Percentiles rank a stretch among this genome's conserved stretches.
phyloP scores from a whole-genome alignment of 2,888 invertebrate species.

The Entomobrya proxima region DNA sequence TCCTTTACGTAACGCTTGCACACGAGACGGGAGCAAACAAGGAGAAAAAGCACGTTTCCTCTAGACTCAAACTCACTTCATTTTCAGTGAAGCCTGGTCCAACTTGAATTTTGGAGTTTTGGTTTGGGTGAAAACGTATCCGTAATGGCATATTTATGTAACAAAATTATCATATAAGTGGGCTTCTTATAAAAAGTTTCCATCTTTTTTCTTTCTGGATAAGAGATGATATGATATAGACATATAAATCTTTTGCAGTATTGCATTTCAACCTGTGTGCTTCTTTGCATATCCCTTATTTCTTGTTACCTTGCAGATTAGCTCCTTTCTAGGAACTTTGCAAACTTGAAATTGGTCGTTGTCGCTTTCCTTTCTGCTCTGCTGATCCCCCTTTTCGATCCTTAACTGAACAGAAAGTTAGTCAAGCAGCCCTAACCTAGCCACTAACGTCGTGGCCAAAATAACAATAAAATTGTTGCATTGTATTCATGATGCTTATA shows the following conservation, averaged over 20 bases:
- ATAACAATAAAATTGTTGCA: background rate
- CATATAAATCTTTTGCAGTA: no score
- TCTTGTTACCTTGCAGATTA: no score
- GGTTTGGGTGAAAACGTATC: background rate
- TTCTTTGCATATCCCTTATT: no score
- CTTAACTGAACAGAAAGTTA: background rate
- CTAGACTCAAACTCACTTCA: background rate
- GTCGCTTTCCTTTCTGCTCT: background rate
- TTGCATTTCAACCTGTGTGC: no score
- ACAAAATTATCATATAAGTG: no score
- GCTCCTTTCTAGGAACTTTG: no score
- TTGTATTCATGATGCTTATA: background rate
- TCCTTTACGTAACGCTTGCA: slow-evolving; percentile 24
- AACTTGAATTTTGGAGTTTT: no score
- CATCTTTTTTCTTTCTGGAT: no score
- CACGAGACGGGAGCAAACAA: background rate
- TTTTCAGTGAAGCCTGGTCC: background rate
- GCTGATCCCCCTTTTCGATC: background rate
- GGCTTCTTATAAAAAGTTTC: no score
- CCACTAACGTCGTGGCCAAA: background rate
- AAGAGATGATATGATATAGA: no score
- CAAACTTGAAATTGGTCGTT: slow-evolving; percentile 2
- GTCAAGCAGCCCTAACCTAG: slow-evolving; percentile 2
- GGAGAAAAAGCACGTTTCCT: slow-evolving; percentile 23
- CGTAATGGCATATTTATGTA: no score